Conservation (phyloP, 1,140 invertebrate species). For the Caenorhabditis tropicalis region DNA sequence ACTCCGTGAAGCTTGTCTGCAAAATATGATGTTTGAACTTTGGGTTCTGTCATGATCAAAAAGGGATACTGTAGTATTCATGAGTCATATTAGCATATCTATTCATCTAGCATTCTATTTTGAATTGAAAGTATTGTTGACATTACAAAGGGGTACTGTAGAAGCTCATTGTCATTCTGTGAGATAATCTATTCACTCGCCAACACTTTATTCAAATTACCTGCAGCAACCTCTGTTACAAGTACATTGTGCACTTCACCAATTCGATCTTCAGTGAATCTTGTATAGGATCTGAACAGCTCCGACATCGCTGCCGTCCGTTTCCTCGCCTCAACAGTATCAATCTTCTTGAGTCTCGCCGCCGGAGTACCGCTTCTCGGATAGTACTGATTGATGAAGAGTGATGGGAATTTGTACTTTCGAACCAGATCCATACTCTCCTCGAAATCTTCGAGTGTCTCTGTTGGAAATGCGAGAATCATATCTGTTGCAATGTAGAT, state of each 20-base stretch:
- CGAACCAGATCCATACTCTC: constrained; percentile 84
- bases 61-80: too few species aligned
- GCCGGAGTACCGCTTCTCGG: constrained; percentile 93
- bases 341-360: constrained; percentile 82
- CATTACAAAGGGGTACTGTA: neutral
- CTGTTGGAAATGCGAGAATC: constrained; percentile 97
- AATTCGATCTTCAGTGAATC: constrained; percentile 80
- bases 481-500: constrained; percentile 96
- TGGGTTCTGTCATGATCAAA: neutral
- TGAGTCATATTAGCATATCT: too few species aligned
- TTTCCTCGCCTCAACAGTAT: constrained; percentile 77
- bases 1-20: constrained; percentile 86
- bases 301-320: constrained; percentile 87
- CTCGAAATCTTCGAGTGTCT: constrained; percentile 88
- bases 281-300: constrained; percentile 88
- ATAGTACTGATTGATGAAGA: constrained; percentile 98
- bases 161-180: neutral
- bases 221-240: constrained; percentile 88
- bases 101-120: too few species aligned
- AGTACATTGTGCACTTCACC: constrained; percentile 83
- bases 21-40: neutral
- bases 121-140: too few species aligned
- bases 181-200: too few species aligned
- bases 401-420: constrained; percentile 87
- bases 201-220: neutral